Evolutionary conservation across 2,113 vertebrate genomes (phyloP).

Genomic region (Leuciscus idus): DNA sequence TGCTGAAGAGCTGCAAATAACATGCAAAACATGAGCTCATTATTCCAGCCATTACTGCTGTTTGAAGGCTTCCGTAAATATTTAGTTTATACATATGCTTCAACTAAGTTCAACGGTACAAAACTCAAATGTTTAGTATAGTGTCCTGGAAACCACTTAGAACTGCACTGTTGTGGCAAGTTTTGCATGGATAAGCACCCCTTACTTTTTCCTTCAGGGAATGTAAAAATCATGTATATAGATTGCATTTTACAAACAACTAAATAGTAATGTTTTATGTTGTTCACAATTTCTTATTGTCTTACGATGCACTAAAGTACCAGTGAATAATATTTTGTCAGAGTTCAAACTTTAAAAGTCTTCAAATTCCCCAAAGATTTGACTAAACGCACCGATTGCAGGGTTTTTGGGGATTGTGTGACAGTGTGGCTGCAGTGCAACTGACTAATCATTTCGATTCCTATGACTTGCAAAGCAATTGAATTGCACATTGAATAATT

Average conservation of each 20-base stretch:
- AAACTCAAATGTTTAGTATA: not conserved
- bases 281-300: not conserved
- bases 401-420: not conserved
- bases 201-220: no score
- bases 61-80: not conserved
- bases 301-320: not conserved
- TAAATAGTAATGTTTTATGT: not conserved
- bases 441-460: not conserved
- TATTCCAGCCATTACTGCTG: not conserved
- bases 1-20: not conserved
- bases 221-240: not conserved
- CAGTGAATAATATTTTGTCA: no score
- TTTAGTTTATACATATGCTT: not conserved
- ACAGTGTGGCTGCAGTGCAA: not conserved
- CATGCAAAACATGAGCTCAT: not conserved
- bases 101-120: not conserved
- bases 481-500: constrained; percentile 4
- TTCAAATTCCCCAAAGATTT: not conserved
- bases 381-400: not conserved
- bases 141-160: not conserved
- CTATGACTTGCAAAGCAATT: not conserved
- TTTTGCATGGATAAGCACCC: not conserved
- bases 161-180: not conserved
- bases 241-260: not conserved
- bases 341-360: not conserved